Evolutionary conservation across 2,888 invertebrate species (phyloP).

Genomic region (Gisinianus flammeolus): DNA sequence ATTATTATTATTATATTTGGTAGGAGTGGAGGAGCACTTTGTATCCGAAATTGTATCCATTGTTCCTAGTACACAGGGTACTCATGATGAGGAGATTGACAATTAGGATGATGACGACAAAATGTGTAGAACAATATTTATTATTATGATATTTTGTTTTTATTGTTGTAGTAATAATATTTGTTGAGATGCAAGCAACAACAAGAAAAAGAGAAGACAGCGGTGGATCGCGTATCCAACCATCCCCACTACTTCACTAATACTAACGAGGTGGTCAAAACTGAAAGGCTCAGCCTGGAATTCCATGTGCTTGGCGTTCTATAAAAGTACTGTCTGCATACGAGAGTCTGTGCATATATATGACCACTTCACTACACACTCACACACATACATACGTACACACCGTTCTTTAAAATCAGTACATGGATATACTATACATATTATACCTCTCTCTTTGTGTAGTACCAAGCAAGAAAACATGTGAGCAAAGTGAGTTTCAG

Average conservation of each 20-base stretch:
- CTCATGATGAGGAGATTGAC: neutral
- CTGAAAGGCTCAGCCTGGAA: neutral
- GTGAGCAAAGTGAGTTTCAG: slow-evolving; percentile 5
- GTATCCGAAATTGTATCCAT: no score
- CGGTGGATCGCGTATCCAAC: slow-evolving; percentile 35
- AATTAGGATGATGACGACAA: neutral
- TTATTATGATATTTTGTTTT: neutral
- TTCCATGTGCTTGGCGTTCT: neutral
- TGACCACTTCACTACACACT: neutral
- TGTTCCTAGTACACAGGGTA: neutral
- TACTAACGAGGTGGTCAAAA: slow-evolving; percentile 49
- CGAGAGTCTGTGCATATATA: neutral
- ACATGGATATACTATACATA: no score
- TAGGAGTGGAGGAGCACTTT: no score
- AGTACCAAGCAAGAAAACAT: neutral
- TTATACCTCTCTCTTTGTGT: no score
- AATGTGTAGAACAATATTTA: neutral
- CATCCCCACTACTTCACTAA: slow-evolving; percentile 55
- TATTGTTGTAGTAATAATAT: neutral
- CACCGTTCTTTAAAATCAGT: no score
- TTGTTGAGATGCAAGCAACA: slow-evolving; percentile 1
- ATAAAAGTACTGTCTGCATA: no score
- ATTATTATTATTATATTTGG: neutral
- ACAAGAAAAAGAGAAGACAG: slow-evolving; percentile 14
- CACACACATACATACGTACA: neutral